Base-by-base conservation (phyloP, 2,797 vertebrate species). In the Sardinella longiceps region DNA sequence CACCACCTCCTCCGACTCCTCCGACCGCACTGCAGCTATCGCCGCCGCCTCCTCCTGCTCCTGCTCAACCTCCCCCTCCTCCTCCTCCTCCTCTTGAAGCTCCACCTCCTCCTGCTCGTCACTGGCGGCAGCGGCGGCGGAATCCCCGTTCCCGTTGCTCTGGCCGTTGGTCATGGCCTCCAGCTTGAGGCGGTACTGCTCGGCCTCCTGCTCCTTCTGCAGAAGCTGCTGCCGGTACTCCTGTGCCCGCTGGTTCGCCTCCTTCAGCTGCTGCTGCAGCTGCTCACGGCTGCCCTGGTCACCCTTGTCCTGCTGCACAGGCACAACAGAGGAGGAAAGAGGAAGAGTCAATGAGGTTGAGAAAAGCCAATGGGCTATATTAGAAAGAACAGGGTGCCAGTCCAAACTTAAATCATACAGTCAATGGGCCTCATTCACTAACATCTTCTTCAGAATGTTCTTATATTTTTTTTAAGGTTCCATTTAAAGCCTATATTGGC, bases 191-290 rank as follows among this genome's bases (percentile, higher is more conserved):
- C 96, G 95, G 87, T 96, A 98, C 80, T 92, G 91, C 87, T 98
- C 96, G 0, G 97, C 97, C 84, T 98, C 97, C 88, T 94, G 96
- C 90, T 98, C 97, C 60, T 98, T 98, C 83, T 92, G 88, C 39
- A 95, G 30, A 46, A 99, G 95, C 94, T 97, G 97, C 89, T 95
- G 94, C 0, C 95, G 92, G 84, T 96, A 98, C 74, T 97, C 95
- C 93, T 96, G 96, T 0, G 97, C 97, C 84, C 95, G 94, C 56
- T 11, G 48, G 82, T 77, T 11, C 0, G 70, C 83, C 15, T 87
- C 93, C 94, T 94, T 9, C 4, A 30, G 82, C 12, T 86, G 84
- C 53, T 53, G 70, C 46, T 87, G 81, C 83, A 89, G 89, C 85
- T 87, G 84, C 86, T 92, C 87, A 0, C 87, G 58, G 0, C 56